phyloP scores from a whole-genome alignment of 2,113 vertebrate genomes.

The Silurus glanis region DNA sequence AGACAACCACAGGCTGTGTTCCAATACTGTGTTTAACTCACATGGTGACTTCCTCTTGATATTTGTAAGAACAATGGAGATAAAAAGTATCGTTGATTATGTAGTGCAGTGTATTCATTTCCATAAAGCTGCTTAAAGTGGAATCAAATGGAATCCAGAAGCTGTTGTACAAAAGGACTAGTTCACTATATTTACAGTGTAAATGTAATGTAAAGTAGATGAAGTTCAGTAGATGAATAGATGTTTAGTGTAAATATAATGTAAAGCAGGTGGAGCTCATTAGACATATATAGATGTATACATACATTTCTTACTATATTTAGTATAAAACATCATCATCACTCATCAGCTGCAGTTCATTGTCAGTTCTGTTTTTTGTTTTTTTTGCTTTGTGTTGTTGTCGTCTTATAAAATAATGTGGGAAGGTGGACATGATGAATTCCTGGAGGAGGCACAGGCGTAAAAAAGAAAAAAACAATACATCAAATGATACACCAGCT shows the following conservation, averaged over 20 bases:
- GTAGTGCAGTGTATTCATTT: too few species aligned
- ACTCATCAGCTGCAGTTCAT: neutral
- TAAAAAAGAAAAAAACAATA: neutral
- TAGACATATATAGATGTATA: too few species aligned
- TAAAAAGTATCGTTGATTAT: too few species aligned
- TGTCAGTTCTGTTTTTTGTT: neutral
- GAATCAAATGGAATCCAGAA: neutral
- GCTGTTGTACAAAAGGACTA: neutral
- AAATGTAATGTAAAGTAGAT: neutral
- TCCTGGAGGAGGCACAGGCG: neutral
- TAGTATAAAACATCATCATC: neutral
- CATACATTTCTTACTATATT: neutral
- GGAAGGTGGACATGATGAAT: conserved; percentile 11
- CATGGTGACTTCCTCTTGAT: neutral
- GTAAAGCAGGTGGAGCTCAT: neutral
- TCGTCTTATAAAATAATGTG: neutral
- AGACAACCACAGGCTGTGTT: neutral
- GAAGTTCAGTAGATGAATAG: neutral
- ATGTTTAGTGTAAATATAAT: neutral
- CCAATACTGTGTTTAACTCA: neutral
- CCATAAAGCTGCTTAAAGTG: too few species aligned
- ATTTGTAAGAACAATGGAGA: neutral
- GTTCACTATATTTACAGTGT: neutral
- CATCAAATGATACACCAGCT: neutral
- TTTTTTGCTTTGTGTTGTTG: neutral